A percentile compares a stretch with the other conserved stretches of the same genome.
Conservation (phyloP, 2,888 invertebrate genomes). For the Nycteola revayana region DNA sequence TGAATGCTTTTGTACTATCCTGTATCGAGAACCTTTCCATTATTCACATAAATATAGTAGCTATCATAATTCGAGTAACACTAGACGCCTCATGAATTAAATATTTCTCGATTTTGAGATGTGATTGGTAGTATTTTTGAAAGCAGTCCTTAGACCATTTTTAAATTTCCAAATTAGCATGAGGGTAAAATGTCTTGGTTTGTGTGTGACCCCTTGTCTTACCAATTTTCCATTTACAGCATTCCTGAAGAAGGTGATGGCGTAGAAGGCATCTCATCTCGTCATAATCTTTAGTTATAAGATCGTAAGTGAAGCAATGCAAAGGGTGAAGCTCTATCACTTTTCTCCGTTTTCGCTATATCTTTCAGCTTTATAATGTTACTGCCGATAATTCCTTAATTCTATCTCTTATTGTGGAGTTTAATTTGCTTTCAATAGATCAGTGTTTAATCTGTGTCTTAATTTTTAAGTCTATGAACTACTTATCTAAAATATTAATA, state of each 20-base stretch:
- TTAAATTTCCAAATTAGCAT: conserved; percentile 32
- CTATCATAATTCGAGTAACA: too few relatives aligned
- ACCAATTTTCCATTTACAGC: conserved; percentile 83
- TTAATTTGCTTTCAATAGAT: too few relatives aligned
- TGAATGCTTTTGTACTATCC: too few relatives aligned
- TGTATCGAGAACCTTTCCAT: too few relatives aligned
- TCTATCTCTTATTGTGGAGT: conserved; percentile 14
- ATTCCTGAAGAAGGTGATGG: conserved; percentile 91
- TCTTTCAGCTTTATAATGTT: conserved; percentile 31
- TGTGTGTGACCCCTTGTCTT: conserved; percentile 64
- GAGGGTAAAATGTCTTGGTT: conserved; percentile 30
- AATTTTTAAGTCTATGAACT: too few relatives aligned
- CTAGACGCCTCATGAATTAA: too few relatives aligned
- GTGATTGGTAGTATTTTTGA: too few relatives aligned
- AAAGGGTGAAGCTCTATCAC: conserved; percentile 38
- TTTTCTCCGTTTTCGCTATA: conserved; percentile 42
- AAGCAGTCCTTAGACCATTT: conserved; percentile 3
- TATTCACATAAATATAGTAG: too few relatives aligned
- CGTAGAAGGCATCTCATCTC: conserved; percentile 74
- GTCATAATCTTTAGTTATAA: conserved; percentile 79
- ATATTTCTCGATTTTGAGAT: too few relatives aligned
- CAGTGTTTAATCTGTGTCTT: too few relatives aligned
- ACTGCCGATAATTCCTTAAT: conserved; percentile 18
- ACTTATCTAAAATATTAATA: too few relatives aligned
- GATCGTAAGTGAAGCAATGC: conserved; percentile 75